These are phyloP conservation scores for Fundulus diaphanus DNA, from an alignment of 2,797 vertebrate genomes.

Conservation along the genomic window DNA sequence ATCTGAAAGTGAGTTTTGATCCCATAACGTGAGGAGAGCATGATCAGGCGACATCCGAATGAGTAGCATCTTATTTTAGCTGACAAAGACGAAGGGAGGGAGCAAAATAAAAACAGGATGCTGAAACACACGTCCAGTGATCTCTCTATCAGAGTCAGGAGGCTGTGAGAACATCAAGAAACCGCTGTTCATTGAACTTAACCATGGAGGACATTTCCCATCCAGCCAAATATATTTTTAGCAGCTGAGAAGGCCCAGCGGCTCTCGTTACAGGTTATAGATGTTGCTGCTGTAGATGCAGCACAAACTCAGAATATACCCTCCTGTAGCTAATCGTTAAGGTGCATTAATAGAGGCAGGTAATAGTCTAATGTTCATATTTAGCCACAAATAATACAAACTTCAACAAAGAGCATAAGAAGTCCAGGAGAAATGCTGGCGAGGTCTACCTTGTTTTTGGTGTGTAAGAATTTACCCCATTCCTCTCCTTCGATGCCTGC, in stretches of 20 bases:
- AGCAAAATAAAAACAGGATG: background rate
- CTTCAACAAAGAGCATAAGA: background rate
- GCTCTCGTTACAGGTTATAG: constrained; percentile 23
- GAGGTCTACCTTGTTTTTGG: constrained; percentile 93
- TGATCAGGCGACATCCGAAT: background rate
- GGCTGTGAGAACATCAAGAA: constrained; percentile 15
- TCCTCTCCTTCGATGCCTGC: constrained; percentile 94
- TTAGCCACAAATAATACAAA: background rate
- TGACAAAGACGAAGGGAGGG: background rate
- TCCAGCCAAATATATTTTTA: constrained; percentile 39
- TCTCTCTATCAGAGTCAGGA: constrained; percentile 11
- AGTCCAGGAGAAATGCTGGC: background rate
- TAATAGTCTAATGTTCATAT: constrained; percentile 12
- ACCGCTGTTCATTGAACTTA: background rate
- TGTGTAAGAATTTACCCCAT: constrained; percentile 99
- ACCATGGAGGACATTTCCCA: constrained; percentile 28
- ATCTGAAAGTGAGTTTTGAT: constrained; percentile 77
- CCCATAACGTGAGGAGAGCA: background rate
- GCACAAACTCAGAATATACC: constrained; percentile 10
- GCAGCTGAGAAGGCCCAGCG: constrained; percentile 14
- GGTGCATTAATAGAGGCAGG: constrained; percentile 11
- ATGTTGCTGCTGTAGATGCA: constrained; percentile 14
- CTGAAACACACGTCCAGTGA: constrained; percentile 10
- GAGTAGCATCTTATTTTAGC: background rate
- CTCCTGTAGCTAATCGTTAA: constrained; percentile 3